phyloP scores from a whole-genome alignment of 2,113 vertebrate genomes.

The Grammomys surdaster region DNA sequence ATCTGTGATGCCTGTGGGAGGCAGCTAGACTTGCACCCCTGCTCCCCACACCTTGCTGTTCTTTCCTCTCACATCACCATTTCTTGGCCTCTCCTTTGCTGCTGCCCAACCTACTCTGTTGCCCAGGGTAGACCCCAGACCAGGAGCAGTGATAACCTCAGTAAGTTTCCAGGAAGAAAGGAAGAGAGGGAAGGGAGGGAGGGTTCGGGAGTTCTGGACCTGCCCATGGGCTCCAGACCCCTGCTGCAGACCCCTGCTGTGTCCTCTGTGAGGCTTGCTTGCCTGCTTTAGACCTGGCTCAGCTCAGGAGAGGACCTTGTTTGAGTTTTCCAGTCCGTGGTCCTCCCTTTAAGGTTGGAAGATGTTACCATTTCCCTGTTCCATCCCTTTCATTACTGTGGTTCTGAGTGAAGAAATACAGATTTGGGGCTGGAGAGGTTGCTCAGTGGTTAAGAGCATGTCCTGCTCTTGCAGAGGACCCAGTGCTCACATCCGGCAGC shows the following conservation, averaged over 20 bases:
- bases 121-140: neutral
- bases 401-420: neutral
- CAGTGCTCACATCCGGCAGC: neutral
- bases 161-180: neutral
- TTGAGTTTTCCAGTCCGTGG: neutral
- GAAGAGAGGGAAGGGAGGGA: neutral
- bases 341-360: neutral
- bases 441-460: neutral
- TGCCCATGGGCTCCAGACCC: neutral
- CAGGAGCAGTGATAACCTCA: neutral
- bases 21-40: neutral
- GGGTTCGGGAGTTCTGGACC: neutral
- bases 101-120: neutral
- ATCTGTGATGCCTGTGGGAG: neutral
- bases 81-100: neutral
- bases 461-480: neutral
- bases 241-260: neutral
- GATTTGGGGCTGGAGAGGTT: neutral
- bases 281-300: neutral
- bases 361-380: neutral
- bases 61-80: neutral
- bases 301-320: neutral
- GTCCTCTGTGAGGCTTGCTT: neutral
- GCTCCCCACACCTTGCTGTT: neutral
- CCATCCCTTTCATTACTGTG: neutral